Conservation (phyloP, 2,797 vertebrate species). For the Mus minutoides region DNA sequence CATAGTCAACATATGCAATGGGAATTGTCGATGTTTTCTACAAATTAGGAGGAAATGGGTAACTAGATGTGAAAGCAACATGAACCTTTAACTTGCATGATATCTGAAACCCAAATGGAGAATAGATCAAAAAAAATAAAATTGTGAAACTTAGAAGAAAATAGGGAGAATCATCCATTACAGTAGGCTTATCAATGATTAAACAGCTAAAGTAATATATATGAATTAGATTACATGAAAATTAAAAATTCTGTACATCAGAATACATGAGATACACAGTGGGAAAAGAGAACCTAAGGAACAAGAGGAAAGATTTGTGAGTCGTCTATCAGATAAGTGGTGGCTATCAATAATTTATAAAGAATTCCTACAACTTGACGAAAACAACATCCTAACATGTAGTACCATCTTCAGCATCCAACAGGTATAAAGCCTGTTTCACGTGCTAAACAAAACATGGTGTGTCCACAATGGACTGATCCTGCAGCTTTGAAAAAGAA, state of each 20-base stretch:
- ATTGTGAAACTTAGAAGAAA: constrained; percentile 32
- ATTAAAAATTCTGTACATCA: neutral
- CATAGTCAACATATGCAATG: neutral
- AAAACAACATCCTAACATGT: no score
- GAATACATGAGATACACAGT: neutral
- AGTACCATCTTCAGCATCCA: neutral
- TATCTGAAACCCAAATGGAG: neutral
- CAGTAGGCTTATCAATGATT: neutral
- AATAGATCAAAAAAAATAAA: neutral
- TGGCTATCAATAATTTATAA: neutral
- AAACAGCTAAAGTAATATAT: constrained; percentile 24
- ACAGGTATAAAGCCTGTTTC: neutral
- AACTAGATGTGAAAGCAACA: neutral
- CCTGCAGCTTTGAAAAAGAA: neutral
- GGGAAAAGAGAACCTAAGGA: neutral
- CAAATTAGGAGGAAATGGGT: neutral
- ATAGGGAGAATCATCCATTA: neutral
- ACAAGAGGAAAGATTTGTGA: neutral
- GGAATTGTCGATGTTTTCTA: neutral
- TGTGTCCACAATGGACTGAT: neutral
- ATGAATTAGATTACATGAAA: neutral
- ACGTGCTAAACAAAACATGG: neutral
- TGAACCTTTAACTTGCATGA: neutral
- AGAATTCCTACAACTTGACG: neutral
- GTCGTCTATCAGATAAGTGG: neutral